Percentiles rank a stretch among this genome's conserved stretches.
phyloP scores from a whole-genome alignment of 2,797 vertebrate genomes.

The Molossus alvarezi region DNA sequence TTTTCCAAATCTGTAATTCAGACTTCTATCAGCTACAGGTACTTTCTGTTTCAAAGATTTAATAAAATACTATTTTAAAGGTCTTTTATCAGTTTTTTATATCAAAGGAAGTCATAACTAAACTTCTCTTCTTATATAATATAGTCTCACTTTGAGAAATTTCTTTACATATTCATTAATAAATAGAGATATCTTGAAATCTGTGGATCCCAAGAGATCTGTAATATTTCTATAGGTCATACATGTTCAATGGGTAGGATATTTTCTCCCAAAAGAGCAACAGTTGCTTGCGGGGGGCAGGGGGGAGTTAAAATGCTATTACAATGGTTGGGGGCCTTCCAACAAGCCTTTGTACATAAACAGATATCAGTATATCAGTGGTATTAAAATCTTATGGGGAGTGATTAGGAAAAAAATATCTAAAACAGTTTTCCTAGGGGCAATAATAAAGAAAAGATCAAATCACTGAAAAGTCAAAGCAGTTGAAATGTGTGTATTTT shows the following conservation, averaged over 20 bases:
- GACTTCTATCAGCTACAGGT: constrained; percentile 10
- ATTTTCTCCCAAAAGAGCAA: not conserved
- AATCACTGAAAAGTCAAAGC: not conserved
- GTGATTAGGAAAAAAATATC: not conserved
- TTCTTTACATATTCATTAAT: not conserved
- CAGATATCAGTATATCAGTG: not conserved
- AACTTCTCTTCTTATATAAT: constrained; percentile 48
- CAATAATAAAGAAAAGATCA: constrained; percentile 15
- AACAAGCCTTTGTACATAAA: not conserved
- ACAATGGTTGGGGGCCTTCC: not conserved
- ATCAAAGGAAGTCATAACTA: constrained; percentile 5
- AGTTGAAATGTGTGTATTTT: constrained; percentile 56
- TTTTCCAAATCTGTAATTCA: constrained; percentile 27
- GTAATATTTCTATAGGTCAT: not conserved
- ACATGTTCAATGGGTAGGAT: not conserved
- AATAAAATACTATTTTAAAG: constrained; percentile 29
- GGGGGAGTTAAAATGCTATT: not conserved
- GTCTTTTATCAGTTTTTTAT: not conserved
- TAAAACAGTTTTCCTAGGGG: not conserved
- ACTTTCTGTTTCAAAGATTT: constrained; percentile 44
- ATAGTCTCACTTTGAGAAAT: constrained; percentile 39
- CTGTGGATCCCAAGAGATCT: not conserved
- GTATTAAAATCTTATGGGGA: not conserved
- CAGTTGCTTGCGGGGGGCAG: not conserved
- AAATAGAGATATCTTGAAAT: constrained; percentile 9